Conservation (phyloP, 1,140 invertebrate species). For the Zaprionus inermis region DNA sequence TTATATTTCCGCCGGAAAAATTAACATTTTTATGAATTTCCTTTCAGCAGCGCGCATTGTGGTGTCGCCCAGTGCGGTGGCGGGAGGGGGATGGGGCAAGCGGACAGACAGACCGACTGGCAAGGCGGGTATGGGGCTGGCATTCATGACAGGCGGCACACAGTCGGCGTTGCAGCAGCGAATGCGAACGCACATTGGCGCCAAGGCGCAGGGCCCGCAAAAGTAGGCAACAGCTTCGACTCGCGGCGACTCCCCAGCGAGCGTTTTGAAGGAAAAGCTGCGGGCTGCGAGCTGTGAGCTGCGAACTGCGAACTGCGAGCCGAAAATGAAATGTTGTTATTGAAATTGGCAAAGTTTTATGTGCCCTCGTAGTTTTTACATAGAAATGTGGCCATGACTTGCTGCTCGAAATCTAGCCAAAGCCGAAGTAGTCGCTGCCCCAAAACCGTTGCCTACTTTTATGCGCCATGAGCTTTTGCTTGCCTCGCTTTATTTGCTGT, state of each 20-base stretch:
- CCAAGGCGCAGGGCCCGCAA: constrained; percentile 51
- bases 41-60: constrained; percentile 77
- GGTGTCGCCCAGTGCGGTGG: constrained; percentile 55
- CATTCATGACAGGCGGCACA: constrained; percentile 29
- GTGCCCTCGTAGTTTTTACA: constrained; percentile 72
- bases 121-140: constrained; percentile 10
- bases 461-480: constrained; percentile 67
- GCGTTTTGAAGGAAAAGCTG: constrained; percentile 47
- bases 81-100: constrained; percentile 21
- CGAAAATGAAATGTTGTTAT: constrained; percentile 82
- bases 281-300: too few species aligned
- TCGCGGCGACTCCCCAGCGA: constrained; percentile 57
- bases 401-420: constrained; percentile 59
- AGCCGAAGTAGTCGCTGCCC: constrained; percentile 18
- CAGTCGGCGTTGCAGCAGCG: constrained; percentile 32
- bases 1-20: constrained; percentile 82
- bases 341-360: constrained; percentile 82
- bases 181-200: constrained; percentile 63
- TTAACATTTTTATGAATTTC: constrained; percentile 83
- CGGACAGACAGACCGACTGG: not conserved
- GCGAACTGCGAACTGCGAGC: constrained; percentile 53
- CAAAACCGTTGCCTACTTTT: constrained; percentile 66
- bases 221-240: constrained; percentile 37
- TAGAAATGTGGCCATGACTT: constrained; percentile 81
- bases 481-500: constrained; percentile 30